These are phyloP conservation scores for Melanostoma scalare DNA, from an alignment of 2,888 invertebrate genomes.

Conservation along the genomic window DNA sequence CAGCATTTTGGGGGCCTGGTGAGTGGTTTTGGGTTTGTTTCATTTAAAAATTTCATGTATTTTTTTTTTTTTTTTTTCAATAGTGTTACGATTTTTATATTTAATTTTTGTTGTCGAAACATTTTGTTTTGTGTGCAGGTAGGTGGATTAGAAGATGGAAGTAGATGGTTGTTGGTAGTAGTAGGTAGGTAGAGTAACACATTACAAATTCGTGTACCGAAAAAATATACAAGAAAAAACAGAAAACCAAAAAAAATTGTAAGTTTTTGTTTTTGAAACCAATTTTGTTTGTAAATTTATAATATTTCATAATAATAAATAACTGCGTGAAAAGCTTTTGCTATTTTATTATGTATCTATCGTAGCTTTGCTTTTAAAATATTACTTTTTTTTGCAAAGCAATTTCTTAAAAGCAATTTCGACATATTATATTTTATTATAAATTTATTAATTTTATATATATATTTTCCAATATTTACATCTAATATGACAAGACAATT, in stretches of 20 bases:
- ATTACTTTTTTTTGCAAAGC: conserved; percentile 29
- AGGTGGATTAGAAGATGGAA: conserved; percentile 64
- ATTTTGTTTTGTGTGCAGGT: conserved; percentile 72
- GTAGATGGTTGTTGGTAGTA: conserved; percentile 69
- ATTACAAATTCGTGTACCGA: conserved; percentile 73
- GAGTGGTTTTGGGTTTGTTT: conserved; percentile 60
- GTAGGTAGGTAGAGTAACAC: conserved; percentile 69
- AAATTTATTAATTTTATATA: conserved; percentile 51
- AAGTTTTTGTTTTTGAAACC: conserved; percentile 68
- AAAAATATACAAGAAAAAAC: conserved; percentile 73
- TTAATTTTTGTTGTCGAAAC: conserved; percentile 63
- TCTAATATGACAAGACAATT: conserved; percentile 61
- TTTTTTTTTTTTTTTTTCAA: conserved; percentile 57
- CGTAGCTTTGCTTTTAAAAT: conserved; percentile 52
- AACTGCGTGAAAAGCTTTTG: conserved; percentile 37
- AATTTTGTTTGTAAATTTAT: conserved; percentile 43
- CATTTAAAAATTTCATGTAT: conserved; percentile 49
- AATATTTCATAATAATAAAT: conserved; percentile 31
- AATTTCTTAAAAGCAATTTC: conserved; percentile 52
- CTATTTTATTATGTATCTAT: background rate
- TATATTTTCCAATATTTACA: conserved; percentile 72
- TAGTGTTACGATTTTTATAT: conserved; percentile 65
- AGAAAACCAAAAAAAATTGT: conserved; percentile 70
- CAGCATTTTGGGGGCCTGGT: conserved; percentile 81
- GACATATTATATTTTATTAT: conserved; percentile 11